These are phyloP conservation scores for Brachionus paranguensis DNA, from an alignment of 1,140 invertebrate species.

Conservation along the genomic window DNA sequence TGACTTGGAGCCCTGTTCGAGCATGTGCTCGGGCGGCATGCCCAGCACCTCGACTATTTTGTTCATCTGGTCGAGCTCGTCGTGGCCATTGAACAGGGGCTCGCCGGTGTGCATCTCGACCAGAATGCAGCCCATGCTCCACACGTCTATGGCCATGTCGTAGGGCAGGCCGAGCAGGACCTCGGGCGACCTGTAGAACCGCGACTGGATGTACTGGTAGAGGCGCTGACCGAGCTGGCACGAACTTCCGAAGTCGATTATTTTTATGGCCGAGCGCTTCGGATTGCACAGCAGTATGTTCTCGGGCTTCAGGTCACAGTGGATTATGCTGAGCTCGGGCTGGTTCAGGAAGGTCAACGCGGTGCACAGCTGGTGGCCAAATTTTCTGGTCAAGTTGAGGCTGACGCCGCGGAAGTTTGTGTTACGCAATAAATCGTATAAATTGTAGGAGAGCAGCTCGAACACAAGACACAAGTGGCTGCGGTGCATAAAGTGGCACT, in stretches of 20 bases:
- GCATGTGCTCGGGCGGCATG: constrained; percentile 87
- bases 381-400: constrained; percentile 96
- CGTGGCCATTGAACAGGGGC: constrained; percentile 93
- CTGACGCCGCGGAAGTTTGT: constrained; percentile 99
- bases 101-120: constrained; percentile 99
- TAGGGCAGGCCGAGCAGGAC: constrained; percentile 57
- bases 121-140: constrained; percentile 75
- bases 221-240: constrained; percentile 98
- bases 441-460: constrained; percentile 96
- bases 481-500: constrained; percentile 90
- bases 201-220: constrained; percentile 99
- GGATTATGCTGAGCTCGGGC: constrained; percentile 95
- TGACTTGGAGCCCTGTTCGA: constrained; percentile 89
- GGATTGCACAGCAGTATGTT: constrained; percentile 99
- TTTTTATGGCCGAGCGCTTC: constrained; percentile 97
- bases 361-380: constrained; percentile 92
- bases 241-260: constrained; percentile 97
- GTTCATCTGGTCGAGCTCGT: constrained; percentile 99
- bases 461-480: constrained; percentile 98
- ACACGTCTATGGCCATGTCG: constrained; percentile 61
- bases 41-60: constrained; percentile 90
- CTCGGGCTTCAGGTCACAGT: constrained; percentile 99
- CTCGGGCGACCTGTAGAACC: constrained; percentile 84
- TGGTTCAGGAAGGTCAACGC: constrained; percentile 95
- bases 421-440: constrained; percentile 97